phyloP scores from a whole-genome alignment of 64 coral and sea anemone genomes.

The Orbicella faveolata region DNA sequence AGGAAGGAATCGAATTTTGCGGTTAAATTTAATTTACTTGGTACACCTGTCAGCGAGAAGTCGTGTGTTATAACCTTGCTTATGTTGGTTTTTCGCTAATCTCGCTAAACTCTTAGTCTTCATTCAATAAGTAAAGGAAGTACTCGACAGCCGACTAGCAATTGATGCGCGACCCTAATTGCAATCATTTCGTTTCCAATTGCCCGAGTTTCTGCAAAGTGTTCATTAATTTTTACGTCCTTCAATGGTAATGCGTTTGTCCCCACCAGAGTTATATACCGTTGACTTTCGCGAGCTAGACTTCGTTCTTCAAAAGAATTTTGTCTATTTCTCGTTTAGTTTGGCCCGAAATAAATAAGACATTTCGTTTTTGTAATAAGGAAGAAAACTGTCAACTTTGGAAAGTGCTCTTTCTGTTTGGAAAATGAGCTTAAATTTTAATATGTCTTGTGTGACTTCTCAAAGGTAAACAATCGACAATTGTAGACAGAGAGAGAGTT shows the following conservation, averaged over 20 bases:
- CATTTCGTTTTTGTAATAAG: slow-evolving; percentile 44
- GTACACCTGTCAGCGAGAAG: slow-evolving; percentile 17
- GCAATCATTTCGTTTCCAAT: slow-evolving; percentile 10
- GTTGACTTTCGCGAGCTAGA: background rate
- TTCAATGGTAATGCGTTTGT: background rate
- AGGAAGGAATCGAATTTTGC: slow-evolving; percentile 41
- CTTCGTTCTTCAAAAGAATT: background rate
- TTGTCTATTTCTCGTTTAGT: background rate
- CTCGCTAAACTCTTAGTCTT: slow-evolving; percentile 28
- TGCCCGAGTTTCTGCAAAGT: slow-evolving; percentile 30
- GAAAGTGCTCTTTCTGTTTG: slow-evolving; percentile 41
- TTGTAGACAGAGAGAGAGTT: background rate
- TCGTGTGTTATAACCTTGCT: slow-evolving; percentile 44
- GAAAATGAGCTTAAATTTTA: slow-evolving; percentile 56
- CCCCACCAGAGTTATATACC: slow-evolving; percentile 12
- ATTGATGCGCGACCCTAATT: slow-evolving; percentile 34
- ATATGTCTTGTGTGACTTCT: slow-evolving; percentile 37
- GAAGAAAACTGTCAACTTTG: slow-evolving; percentile 42
- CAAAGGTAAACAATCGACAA: slow-evolving; percentile 20
- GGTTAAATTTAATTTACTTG: slow-evolving; percentile 30
- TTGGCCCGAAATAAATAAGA: background rate
- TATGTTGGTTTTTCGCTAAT: slow-evolving; percentile 54
- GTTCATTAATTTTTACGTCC: slow-evolving; percentile 30
- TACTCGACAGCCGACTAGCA: slow-evolving; percentile 23
- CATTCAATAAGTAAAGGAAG: slow-evolving; percentile 39